These are phyloP conservation scores for Caenorhabditis briggsae DNA, from an alignment of 1,140 invertebrate species.

Conservation along the genomic window DNA sequence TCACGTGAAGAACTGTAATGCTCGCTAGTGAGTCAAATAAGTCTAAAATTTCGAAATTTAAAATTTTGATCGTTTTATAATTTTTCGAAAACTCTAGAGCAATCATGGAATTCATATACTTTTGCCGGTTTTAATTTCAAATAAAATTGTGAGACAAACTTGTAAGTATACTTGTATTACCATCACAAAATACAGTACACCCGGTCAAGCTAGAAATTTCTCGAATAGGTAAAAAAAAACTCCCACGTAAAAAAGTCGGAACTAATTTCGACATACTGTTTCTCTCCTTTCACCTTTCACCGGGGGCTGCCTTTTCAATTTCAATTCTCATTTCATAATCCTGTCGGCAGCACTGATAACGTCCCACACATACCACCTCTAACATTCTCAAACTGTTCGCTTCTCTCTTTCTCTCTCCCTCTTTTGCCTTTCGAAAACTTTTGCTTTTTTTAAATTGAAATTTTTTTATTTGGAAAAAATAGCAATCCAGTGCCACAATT, in stretches of 20 bases:
- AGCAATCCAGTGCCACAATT: not conserved
- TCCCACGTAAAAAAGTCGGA: not conserved
- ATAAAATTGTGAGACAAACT: too few relatives aligned
- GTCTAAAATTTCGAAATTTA: too few relatives aligned
- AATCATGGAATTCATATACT: too few relatives aligned
- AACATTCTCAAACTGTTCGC: conserved; percentile 9
- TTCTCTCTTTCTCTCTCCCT: not conserved
- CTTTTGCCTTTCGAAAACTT: not conserved
- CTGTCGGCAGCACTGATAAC: conserved; percentile 11
- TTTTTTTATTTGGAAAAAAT: not conserved
- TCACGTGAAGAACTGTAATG: too few relatives aligned
- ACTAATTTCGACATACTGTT: conserved; percentile 9
- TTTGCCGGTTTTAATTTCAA: too few relatives aligned
- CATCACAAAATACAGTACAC: too few relatives aligned
- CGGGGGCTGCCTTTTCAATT: not conserved
- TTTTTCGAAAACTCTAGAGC: too few relatives aligned
- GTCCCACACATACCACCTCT: not conserved
- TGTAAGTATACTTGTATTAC: too few relatives aligned
- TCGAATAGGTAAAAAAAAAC: not conserved
- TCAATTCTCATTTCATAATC: conserved; percentile 5
- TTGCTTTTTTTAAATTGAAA: too few relatives aligned
- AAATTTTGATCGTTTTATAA: too few relatives aligned
- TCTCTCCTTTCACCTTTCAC: not conserved
- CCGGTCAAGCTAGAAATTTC: too few relatives aligned
- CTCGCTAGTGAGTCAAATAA: too few relatives aligned